phyloP scores from a whole-genome alignment of 30 jellyfish, hydroid and myxozoan species.

The Chrysaora quinquecirrha region DNA sequence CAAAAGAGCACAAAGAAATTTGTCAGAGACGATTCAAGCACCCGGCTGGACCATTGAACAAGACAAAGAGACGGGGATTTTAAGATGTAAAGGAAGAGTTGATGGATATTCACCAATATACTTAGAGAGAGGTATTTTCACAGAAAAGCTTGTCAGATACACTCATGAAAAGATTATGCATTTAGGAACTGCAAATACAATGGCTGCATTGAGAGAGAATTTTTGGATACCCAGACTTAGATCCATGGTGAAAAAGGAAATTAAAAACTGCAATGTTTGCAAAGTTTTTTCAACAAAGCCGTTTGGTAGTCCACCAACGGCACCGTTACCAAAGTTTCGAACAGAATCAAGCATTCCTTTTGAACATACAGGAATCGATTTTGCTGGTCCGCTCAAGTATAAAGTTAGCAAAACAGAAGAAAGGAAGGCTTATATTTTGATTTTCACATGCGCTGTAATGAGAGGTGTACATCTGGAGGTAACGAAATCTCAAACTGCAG shows the following conservation, averaged over 20 bases:
- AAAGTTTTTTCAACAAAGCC: slow-evolving; percentile 54
- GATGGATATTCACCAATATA: slow-evolving; percentile 52
- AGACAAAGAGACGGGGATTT: slow-evolving; percentile 45
- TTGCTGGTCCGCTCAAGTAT: slow-evolving; percentile 30
- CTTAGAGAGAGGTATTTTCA: slow-evolving; percentile 34
- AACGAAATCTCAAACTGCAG: slow-evolving; percentile 51
- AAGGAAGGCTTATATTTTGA: slow-evolving; percentile 35
- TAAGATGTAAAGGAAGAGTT: slow-evolving; percentile 36
- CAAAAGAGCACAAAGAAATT: slow-evolving; percentile 25
- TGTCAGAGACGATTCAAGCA: slow-evolving; percentile 8
- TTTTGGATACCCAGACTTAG: slow-evolving; percentile 23
- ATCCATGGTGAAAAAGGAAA: slow-evolving; percentile 29
- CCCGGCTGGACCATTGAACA: slow-evolving; percentile 47
- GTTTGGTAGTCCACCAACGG: slow-evolving; percentile 21
- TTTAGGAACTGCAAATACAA: slow-evolving; percentile 44
- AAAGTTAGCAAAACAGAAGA: slow-evolving; percentile 41
- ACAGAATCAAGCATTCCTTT: slow-evolving; percentile 41
- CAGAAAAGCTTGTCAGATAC: slow-evolving; percentile 34
- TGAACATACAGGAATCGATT: slow-evolving; percentile 48
- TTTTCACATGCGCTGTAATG: slow-evolving; percentile 58
- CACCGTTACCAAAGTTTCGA: slow-evolving; percentile 44
- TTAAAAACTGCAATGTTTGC: slow-evolving; percentile 47
- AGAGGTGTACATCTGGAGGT: slow-evolving; percentile 59
- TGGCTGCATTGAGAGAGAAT: slow-evolving; percentile 64
- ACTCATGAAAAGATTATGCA: slow-evolving; percentile 47